phyloP scores from a whole-genome alignment of 2,888 invertebrate genomes.

The Mimumesa dahlbomi region DNA sequence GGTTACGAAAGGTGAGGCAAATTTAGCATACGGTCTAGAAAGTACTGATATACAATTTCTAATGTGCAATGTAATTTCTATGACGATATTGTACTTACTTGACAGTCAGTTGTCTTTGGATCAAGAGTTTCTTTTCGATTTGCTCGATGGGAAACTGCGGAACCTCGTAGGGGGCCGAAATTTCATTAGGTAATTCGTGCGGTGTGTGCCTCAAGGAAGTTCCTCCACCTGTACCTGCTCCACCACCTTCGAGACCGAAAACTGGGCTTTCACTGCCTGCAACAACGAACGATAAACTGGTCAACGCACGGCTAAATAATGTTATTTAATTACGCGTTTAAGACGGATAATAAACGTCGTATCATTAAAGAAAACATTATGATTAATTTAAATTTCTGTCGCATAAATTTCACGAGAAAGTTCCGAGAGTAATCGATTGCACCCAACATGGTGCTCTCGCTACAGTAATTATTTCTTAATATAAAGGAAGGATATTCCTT shows the following conservation, averaged over 20 bases:
- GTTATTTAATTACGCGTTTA: too few species aligned
- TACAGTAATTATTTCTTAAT: not conserved
- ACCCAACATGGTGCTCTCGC: not conserved
- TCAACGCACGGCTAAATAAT: too few species aligned
- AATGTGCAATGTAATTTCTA: too few species aligned
- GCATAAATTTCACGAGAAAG: not conserved
- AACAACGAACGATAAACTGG: too few species aligned
- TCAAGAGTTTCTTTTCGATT: slow-evolving; percentile 94
- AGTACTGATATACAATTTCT: too few species aligned
- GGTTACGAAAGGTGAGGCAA: too few species aligned
- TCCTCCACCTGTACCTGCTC: slow-evolving; percentile 72
- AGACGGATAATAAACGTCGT: too few species aligned
- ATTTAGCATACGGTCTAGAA: too few species aligned
- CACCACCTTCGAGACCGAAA: slow-evolving; percentile 78
- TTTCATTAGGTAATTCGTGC: slow-evolving; percentile 89
- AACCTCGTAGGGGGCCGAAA: slow-evolving; percentile 97
- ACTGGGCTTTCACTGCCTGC: slow-evolving; percentile 89
- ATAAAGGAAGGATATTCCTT: not conserved
- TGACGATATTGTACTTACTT: too few species aligned
- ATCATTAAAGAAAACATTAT: not conserved
- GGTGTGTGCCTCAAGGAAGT: slow-evolving; percentile 81
- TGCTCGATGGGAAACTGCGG: slow-evolving; percentile 99
- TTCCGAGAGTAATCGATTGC: not conserved
- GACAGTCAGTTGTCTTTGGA: slow-evolving; percentile 93
- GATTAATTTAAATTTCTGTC: not conserved